Percentiles rank a stretch among this genome's conserved stretches.
Conservation (phyloP, 2,113 vertebrate genomes). For the Pelecanus crispus region DNA sequence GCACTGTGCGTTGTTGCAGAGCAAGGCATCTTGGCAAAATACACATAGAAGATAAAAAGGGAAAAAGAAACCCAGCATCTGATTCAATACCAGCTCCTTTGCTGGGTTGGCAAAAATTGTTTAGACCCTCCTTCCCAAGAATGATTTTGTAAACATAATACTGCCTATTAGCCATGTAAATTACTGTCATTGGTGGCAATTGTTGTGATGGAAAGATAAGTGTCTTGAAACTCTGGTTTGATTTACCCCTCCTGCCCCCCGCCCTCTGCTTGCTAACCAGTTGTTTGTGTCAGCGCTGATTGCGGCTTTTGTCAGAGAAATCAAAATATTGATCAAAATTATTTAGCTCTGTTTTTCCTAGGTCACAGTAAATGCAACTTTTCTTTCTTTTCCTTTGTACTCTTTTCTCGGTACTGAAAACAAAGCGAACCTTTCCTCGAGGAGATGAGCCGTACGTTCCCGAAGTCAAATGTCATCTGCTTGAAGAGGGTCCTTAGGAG, state of each 20-base stretch:
- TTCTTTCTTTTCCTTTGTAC: background rate
- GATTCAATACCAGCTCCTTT: background rate
- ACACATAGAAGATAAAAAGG: background rate
- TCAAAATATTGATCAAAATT: constrained; percentile 37
- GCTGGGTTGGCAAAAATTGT: constrained; percentile 1
- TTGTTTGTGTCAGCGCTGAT: constrained; percentile 41
- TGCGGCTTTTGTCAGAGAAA: constrained; percentile 16
- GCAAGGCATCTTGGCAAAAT: background rate
- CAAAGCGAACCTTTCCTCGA: background rate
- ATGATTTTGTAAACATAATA: constrained; percentile 41
- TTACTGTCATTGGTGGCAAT: constrained; percentile 42
- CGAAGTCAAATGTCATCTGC: background rate
- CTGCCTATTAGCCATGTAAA: constrained; percentile 44
- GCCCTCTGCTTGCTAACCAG: background rate
- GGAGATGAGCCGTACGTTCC: background rate
- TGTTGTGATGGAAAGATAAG: constrained; percentile 35
- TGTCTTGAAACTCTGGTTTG: background rate
- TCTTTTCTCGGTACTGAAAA: background rate
- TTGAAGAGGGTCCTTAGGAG: constrained; percentile 12
- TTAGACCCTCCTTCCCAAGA: background rate
- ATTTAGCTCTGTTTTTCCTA: constrained; percentile 2
- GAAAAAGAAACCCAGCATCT: background rate
- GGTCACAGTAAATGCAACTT: background rate
- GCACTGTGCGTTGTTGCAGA: accelerated
- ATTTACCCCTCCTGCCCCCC: background rate